Base-by-base conservation (phyloP, 1,140 invertebrate genomes). In the Vanessa tameamea region DNA sequence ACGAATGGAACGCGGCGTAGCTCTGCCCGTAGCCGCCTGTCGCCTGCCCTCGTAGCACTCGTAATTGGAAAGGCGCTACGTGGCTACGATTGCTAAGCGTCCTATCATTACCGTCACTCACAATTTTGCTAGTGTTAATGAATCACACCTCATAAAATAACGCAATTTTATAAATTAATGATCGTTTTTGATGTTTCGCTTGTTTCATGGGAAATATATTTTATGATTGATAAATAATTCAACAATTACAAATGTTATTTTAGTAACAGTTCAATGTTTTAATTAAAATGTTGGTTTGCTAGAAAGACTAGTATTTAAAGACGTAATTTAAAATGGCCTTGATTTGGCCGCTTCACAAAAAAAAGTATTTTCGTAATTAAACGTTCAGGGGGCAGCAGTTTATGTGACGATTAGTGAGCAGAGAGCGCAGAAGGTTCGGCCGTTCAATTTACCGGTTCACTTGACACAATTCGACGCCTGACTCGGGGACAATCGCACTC, bases 361-460 rank as follows among this genome's bases (percentile, higher is more conserved):
- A 59, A 61, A 61, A 37, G 57, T 61, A 61, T 61, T 61, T 61
- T 47, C 84, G 83, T 90, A 90, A 89, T 89, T 88, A 91, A 90
- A 86, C 84, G 85, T 86, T 85, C 75, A 80, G 82, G 84, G 73
- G 79, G 82, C 82, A 82, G 82, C 82, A 89, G 89, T 92, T 91
- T 90, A 90, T 91, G 89, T 88, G 89, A 86, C 88, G 88, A 92
- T 91, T 92, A 91, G 88, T 86, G 89, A 86, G 87, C 86, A 79
- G 79, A 85, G 87, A 84, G 87, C 84, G 84, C 88, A 90, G 86
- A 90, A 92, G 87, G 87, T 89, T 90, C 89, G 90, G 87, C 90
- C 90, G 89, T 92, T 92, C 89, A 92, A 92, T 92, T 92, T 92
- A 85, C 89, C 90, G 90, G 87, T 92, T 92, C 90, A 91, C 90